Evolutionary conservation across 1,140 invertebrate species (phyloP).

Genomic region (Lordiphosa clarofinis): DNA sequence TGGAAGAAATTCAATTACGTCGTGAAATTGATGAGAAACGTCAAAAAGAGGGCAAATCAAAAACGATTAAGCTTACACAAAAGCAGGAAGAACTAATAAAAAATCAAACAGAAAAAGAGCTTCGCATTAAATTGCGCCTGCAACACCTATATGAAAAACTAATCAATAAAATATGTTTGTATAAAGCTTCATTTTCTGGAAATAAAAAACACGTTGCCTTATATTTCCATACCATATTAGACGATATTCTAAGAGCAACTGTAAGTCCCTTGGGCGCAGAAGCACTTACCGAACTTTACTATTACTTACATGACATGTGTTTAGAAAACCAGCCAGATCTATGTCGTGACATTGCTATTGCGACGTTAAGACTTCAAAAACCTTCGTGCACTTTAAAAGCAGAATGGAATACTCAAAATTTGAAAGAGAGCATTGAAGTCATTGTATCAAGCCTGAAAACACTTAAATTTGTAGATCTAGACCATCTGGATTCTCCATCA

Average conservation of each 20-base stretch:
- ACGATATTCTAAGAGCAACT: constrained; percentile 83
- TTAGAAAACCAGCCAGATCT: constrained; percentile 34
- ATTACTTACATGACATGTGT: constrained; percentile 79
- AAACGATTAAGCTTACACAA: constrained; percentile 86
- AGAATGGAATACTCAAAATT: constrained; percentile 88
- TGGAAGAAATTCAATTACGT: constrained; percentile 94
- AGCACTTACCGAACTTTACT: constrained; percentile 83
- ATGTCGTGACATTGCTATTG: constrained; percentile 82
- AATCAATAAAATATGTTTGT: constrained; percentile 83
- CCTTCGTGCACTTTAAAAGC: constrained; percentile 89
- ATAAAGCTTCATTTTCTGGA: constrained; percentile 83
- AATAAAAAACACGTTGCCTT: constrained; percentile 83
- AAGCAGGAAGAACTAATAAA: constrained; percentile 97
- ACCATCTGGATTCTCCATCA: constrained; percentile 81
- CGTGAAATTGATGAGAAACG: constrained; percentile 96
- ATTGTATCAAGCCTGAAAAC: constrained; percentile 40
- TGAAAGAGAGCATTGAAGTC: constrained; percentile 79
- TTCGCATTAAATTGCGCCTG: constrained; percentile 84
- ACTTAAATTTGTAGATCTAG: constrained; percentile 17
- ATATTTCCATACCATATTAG: constrained; percentile 84
- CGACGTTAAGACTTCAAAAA: constrained; percentile 85
- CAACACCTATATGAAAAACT: constrained; percentile 83
- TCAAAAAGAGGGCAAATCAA: constrained; percentile 89
- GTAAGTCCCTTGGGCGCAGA: constrained; percentile 86
- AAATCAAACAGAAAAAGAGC: constrained; percentile 92